Conservation (phyloP, 2,888 invertebrate species). For the Hemithea aestivaria region DNA sequence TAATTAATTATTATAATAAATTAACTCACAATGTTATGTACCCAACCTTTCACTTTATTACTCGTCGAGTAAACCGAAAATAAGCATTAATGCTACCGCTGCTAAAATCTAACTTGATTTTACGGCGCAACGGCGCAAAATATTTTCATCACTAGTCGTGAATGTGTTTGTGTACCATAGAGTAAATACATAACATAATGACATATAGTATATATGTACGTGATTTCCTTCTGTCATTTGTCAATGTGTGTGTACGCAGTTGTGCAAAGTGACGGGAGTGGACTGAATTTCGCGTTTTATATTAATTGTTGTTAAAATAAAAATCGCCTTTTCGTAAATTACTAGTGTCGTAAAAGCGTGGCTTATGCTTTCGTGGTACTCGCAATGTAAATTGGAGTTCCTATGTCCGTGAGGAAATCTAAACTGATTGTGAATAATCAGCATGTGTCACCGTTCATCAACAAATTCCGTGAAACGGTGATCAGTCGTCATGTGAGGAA, state of each 20-base stretch:
- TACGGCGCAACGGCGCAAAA: no score
- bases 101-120: no score
- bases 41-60: no score
- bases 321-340: slow-evolving; percentile 27
- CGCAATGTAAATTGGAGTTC: slow-evolving; percentile 38
- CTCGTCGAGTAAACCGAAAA: no score
- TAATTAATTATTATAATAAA: no score
- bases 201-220: neutral
- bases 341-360: slow-evolving; percentile 12
- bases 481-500: slow-evolving; percentile 69
- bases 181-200: neutral
- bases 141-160: neutral
- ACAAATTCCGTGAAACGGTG: slow-evolving; percentile 72
- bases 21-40: no score
- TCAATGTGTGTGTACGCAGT: slow-evolving; percentile 34
- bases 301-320: slow-evolving; percentile 31
- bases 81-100: no score
- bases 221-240: neutral
- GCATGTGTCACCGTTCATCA: slow-evolving; percentile 74
- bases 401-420: slow-evolving; percentile 48
- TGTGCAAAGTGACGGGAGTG: slow-evolving; percentile 47
- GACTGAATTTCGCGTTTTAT: slow-evolving; percentile 37
- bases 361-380: slow-evolving; percentile 18
- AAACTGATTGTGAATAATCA: slow-evolving; percentile 59
- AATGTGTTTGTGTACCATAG: slow-evolving; percentile 3